A percentile compares a stretch with the other conserved stretches of the same genome.
Conservation (phyloP, 2,797 vertebrate species). For the Catostomus latipinnis region DNA sequence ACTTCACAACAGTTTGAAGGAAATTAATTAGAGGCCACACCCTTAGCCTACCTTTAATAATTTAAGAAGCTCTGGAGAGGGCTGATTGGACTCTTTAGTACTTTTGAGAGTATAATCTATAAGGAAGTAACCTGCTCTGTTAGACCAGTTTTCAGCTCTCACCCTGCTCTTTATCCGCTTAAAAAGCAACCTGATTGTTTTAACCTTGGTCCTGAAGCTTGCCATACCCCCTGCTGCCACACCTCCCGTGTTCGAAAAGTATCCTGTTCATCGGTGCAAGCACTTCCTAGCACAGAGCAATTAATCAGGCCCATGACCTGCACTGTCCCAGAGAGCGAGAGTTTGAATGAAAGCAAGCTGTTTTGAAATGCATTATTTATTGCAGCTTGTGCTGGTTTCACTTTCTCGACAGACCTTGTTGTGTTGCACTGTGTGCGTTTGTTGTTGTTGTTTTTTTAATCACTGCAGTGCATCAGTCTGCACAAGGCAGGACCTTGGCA, state of each 20-base stretch:
- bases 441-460: slow-evolving; percentile 68
- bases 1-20: background rate
- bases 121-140: slow-evolving; percentile 69
- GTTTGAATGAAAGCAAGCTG: slow-evolving; percentile 21
- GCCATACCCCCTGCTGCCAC: slow-evolving; percentile 33
- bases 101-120: slow-evolving; percentile 68
- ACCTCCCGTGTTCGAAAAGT: slow-evolving; percentile 39
- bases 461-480: slow-evolving; percentile 71
- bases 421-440: slow-evolving; percentile 40
- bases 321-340: slow-evolving; percentile 29
- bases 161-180: slow-evolving; percentile 53
- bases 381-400: slow-evolving; percentile 50
- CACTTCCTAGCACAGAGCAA: slow-evolving; percentile 54
- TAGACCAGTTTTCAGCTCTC: slow-evolving; percentile 50
- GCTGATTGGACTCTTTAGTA: slow-evolving; percentile 67
- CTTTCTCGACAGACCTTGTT: slow-evolving; percentile 50
- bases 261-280: slow-evolving; percentile 63
- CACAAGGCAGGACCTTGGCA: slow-evolving; percentile 72
- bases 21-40: slow-evolving; percentile 2
- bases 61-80: slow-evolving; percentile 66
- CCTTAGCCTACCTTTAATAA: slow-evolving; percentile 57
- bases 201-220: slow-evolving; percentile 43
- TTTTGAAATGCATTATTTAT: slow-evolving; percentile 37
- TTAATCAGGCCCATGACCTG: slow-evolving; percentile 58
- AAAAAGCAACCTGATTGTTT: slow-evolving; percentile 61